Evolutionary conservation across 1,140 invertebrate genomes (phyloP).

Genomic region (Popillia japonica): DNA sequence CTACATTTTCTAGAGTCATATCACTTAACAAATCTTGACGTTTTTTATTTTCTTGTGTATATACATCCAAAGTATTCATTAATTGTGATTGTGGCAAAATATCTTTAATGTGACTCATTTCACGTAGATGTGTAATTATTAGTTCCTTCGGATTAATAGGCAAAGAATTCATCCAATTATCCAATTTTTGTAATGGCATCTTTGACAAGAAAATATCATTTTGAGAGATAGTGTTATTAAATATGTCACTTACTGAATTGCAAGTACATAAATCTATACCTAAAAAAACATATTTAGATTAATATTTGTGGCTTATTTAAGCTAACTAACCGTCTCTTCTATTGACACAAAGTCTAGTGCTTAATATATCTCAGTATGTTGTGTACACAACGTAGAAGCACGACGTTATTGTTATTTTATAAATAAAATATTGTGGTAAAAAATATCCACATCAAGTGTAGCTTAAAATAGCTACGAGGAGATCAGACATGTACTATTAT

Average conservation of each 20-base stretch:
- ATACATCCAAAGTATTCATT: not conserved
- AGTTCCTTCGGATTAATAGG: not conserved
- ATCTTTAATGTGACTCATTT: constrained; percentile 1
- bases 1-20: not conserved
- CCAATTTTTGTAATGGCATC: not conserved
- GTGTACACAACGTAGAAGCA: not conserved
- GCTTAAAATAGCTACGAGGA: too few species aligned
- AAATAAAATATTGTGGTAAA: too few species aligned
- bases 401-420: not conserved
- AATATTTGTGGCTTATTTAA: too few species aligned
- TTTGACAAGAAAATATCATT: not conserved
- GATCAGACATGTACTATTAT: too few species aligned
- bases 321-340: too few species aligned
- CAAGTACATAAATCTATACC: constrained; percentile 12
- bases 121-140: not conserved
- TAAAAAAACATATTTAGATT: not conserved
- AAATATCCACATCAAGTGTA: too few species aligned
- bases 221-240: not conserved
- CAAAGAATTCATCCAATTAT: constrained; percentile 14
- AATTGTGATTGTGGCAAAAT: not conserved
- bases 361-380: too few species aligned
- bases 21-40: not conserved
- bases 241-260: constrained; percentile 29
- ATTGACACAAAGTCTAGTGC: too few species aligned
- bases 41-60: constrained; percentile 30